phyloP scores from a whole-genome alignment of 1,140 invertebrate genomes.

The Cotesia chilonis region DNA sequence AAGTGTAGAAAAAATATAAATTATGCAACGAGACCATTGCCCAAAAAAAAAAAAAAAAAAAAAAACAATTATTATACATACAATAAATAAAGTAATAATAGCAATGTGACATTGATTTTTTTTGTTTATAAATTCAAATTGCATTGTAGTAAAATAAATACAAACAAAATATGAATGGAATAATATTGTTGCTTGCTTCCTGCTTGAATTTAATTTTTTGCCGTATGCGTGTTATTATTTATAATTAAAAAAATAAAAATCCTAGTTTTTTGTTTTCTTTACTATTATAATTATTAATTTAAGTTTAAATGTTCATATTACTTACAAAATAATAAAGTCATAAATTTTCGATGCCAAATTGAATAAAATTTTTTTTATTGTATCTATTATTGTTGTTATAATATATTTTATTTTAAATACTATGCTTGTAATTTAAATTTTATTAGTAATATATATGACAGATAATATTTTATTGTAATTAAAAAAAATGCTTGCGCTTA shows the following conservation, averaged over 20 bases:
- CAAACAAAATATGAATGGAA: slow-evolving; percentile 27
- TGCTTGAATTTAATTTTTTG: slow-evolving; percentile 51
- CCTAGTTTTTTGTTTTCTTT: slow-evolving; percentile 10
- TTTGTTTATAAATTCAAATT: slow-evolving; percentile 62
- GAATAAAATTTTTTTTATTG: neutral
- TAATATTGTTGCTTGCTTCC: slow-evolving; percentile 52
- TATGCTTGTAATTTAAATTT: slow-evolving; percentile 9
- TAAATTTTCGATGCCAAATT: slow-evolving; percentile 24
- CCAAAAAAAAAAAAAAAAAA: slow-evolving; percentile 42
- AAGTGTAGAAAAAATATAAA: slow-evolving; percentile 55
- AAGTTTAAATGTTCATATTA: slow-evolving; percentile 1
- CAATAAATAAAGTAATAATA: slow-evolving; percentile 39
- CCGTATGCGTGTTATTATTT: slow-evolving; percentile 21
- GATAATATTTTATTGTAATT: neutral
- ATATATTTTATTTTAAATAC: neutral
- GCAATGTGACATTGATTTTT: slow-evolving; percentile 55
- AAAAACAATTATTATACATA: slow-evolving; percentile 27
- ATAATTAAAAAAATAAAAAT: too few relatives aligned
- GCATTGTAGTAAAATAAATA: slow-evolving; percentile 60
- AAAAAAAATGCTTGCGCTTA: slow-evolving; percentile 22
- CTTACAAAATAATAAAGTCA: slow-evolving; percentile 34
- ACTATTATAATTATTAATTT: neutral
- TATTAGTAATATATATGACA: too few relatives aligned
- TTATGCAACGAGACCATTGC: slow-evolving; percentile 55
- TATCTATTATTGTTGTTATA: neutral